Evolutionary conservation across 2,888 invertebrate genomes (phyloP), one percentile per base, ranked within the genome.

Genomic region (Chironomus riparius): DNA sequence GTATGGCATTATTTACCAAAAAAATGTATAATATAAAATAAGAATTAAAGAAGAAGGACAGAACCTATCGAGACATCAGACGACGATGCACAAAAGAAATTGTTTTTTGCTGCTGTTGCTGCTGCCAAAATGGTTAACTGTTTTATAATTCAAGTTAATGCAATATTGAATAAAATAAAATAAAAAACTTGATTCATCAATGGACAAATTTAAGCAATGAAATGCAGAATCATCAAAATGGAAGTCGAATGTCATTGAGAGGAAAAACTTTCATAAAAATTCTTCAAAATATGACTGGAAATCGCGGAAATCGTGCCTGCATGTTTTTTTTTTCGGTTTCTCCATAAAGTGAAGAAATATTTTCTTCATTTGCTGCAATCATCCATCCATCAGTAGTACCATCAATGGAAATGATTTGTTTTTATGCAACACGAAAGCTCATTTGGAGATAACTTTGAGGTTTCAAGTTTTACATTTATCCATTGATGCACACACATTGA

Each of bases 111-210:
- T 38, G 7, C 38, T 38, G 28, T 5, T 38, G 7, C n/a, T 56
- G 18, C 72, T 28, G 50, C 72, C 72, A 72, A 72, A 72, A 72
- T 72, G 72, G 61, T 72, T 72, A 72, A 72, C 61, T 62, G 72
- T 72, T 72, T 38, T 50, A 70, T 24, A 70, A 70, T 70, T 50
- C 48, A 21, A 70, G 38, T 38, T 18, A 61, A 38, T 13, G 56
- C 24, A n/a, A 48, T 18, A 56, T 1, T 7, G 70, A 70, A 24
- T 7, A 28, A 18, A 48, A 70, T 15, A 70, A 50, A 12, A 10
- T 5, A n/a, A n/a, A 13, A 47, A n/a, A 24, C 13, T 18, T 18
- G 18, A 15, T 65, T 47, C 38, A 65, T 28, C 65, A 74, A 73
- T 62, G 72, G 61, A 73, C 65, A 65, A 12, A 13, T 24, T 38